phyloP scores from a whole-genome alignment of 2,888 invertebrate genomes.

The Clunio marinus region DNA sequence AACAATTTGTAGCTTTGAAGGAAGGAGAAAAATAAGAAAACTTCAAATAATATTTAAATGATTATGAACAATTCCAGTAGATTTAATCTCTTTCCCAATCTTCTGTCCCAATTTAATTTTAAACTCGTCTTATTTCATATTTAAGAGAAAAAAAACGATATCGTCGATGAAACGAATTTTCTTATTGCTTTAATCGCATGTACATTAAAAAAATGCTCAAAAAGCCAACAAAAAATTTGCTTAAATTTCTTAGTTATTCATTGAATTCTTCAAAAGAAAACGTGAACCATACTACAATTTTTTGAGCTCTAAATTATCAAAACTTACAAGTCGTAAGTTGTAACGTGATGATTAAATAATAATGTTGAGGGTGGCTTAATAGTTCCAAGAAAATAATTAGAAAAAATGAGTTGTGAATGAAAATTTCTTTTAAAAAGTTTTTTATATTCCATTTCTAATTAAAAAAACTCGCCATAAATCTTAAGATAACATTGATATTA shows the following conservation, averaged over 20 bases:
- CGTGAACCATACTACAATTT: no score
- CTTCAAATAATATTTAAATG: slow-evolving; percentile 44
- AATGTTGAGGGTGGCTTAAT: not conserved
- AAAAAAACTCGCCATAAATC: not conserved
- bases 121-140: slow-evolving; percentile 14
- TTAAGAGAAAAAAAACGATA: not conserved
- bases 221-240: not conserved
- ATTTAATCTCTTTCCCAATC: slow-evolving; percentile 13
- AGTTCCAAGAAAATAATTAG: not conserved
- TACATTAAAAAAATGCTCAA: not conserved
- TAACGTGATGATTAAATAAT: no score
- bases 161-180: no score
- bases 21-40: not conserved
- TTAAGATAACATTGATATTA: not conserved
- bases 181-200: slow-evolving; percentile 15
- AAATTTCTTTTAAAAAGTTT: slow-evolving; percentile 12
- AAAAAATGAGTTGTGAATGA: slow-evolving; percentile 14
- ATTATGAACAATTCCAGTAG: slow-evolving; percentile 46
- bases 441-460: slow-evolving; percentile 18
- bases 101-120: slow-evolving; percentile 20
- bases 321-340: no score
- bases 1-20: slow-evolving; percentile 20
- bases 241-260: no score
- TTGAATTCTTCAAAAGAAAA: no score
- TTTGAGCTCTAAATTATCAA: no score